Percentiles rank a stretch among this genome's conserved stretches.
Conservation (phyloP, 2,113 vertebrate genomes). For the Butorides virescens region DNA sequence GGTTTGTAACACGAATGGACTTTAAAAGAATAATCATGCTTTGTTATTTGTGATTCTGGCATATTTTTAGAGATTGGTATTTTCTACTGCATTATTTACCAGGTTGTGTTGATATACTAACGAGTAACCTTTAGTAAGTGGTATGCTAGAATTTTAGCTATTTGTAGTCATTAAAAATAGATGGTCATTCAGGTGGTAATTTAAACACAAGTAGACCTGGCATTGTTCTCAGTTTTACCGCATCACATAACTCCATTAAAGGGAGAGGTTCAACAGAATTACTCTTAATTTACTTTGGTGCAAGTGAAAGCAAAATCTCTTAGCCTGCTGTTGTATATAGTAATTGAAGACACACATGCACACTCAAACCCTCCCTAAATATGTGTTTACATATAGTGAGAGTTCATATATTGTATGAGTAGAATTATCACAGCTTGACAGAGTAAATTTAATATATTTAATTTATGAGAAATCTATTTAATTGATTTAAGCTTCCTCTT, state of each 20-base stretch:
- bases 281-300: not conserved
- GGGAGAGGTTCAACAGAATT: not conserved
- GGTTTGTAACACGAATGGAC: not conserved
- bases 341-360: not conserved
- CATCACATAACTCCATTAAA: not conserved
- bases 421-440: not conserved
- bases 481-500: not conserved
- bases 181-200: not conserved
- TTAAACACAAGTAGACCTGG: not conserved
- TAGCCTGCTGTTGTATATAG: not conserved
- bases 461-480: not conserved
- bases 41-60: not conserved
- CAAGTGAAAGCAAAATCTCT: not conserved
- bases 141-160: not conserved
- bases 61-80: not conserved
- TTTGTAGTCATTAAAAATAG: conserved; percentile 26
- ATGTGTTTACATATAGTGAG: not conserved
- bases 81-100: not conserved
- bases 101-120: not conserved
- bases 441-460: not conserved
- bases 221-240: not conserved
- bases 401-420: not conserved
- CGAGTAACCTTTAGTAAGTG: not conserved
- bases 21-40: not conserved
- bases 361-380: not conserved